Percentiles rank a stretch among this genome's conserved stretches.
Evolutionary conservation across 2,888 invertebrate species (phyloP).

Genomic region (Drosophila mulleri): DNA sequence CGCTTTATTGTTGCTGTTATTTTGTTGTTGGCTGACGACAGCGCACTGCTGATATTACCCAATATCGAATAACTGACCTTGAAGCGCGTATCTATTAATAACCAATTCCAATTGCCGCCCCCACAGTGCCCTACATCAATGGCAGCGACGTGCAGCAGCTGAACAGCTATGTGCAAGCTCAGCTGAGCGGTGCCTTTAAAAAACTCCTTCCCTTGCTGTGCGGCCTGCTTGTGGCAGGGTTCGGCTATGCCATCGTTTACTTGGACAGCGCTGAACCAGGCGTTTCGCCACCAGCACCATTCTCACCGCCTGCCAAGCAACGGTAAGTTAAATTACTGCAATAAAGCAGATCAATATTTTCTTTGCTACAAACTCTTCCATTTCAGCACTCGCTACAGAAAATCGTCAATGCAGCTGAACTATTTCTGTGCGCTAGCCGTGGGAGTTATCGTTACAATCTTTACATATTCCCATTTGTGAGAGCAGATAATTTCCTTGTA

Average conservation of each 20-base stretch:
- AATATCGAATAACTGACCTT: conserved; percentile 42
- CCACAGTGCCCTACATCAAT: conserved; percentile 74
- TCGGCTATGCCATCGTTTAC: conserved; percentile 87
- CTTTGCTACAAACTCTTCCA: neutral
- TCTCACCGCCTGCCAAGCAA: conserved; percentile 86
- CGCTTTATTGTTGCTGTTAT: neutral
- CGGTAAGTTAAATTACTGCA: conserved; percentile 74
- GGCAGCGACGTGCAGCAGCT: conserved; percentile 63
- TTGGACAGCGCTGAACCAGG: conserved; percentile 88
- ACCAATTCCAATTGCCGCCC: conserved; percentile 23
- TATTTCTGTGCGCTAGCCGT: conserved; percentile 86
- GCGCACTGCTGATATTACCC: conserved; percentile 19
- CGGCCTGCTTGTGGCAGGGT: conserved; percentile 86
- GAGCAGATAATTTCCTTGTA: conserved; percentile 27
- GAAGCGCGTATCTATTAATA: conserved; percentile 38
- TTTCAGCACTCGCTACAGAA: conserved; percentile 78
- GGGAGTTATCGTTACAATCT: conserved; percentile 85
- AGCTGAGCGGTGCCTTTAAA: conserved; percentile 61
- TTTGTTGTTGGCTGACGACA: conserved; percentile 8
- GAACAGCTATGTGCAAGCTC: conserved; percentile 63
- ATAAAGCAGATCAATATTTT: conserved; percentile 4
- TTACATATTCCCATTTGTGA: conserved; percentile 82
- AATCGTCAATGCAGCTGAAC: conserved; percentile 84
- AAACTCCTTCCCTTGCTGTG: conserved; percentile 81
- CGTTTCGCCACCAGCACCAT: conserved; percentile 87